phyloP scores from a whole-genome alignment of 2,113 vertebrate species.

The Cryptomyrus ogoouensis region DNA sequence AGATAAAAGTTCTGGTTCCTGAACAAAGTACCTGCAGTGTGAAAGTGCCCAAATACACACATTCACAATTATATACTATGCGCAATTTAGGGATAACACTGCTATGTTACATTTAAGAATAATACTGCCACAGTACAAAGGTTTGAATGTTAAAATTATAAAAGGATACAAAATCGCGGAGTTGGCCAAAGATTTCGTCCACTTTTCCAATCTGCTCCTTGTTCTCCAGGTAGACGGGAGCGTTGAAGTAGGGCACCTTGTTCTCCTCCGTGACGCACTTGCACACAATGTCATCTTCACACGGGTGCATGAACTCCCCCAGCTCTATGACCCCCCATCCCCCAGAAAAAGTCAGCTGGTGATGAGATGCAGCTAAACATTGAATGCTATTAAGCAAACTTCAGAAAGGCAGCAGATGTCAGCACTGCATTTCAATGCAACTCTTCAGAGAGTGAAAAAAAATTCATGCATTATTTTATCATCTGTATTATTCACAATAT shows the following conservation, averaged over 20 bases:
- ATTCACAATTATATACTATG: neutral
- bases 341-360: neutral
- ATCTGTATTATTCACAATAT: neutral
- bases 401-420: neutral
- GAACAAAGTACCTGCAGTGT: neutral
- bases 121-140: neutral
- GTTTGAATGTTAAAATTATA: neutral
- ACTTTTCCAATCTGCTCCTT: slow-evolving; percentile 98
- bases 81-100: neutral
- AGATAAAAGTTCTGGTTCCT: neutral
- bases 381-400: neutral
- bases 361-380: neutral
- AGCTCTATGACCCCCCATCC: slow-evolving; percentile 56
- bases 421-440: neutral
- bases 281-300: slow-evolving; percentile 93
- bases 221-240: slow-evolving; percentile 93
- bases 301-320: slow-evolving; percentile 92
- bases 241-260: slow-evolving; percentile 96
- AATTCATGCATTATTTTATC: neutral
- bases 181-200: slow-evolving; percentile 95
- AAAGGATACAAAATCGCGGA: slow-evolving; percentile 98
- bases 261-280: slow-evolving; percentile 90
- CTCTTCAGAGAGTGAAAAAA: neutral
- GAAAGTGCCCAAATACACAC: neutral
- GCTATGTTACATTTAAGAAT: neutral